Base-by-base conservation (phyloP, 2,113 vertebrate genomes). In the Pachyramphus minor region DNA sequence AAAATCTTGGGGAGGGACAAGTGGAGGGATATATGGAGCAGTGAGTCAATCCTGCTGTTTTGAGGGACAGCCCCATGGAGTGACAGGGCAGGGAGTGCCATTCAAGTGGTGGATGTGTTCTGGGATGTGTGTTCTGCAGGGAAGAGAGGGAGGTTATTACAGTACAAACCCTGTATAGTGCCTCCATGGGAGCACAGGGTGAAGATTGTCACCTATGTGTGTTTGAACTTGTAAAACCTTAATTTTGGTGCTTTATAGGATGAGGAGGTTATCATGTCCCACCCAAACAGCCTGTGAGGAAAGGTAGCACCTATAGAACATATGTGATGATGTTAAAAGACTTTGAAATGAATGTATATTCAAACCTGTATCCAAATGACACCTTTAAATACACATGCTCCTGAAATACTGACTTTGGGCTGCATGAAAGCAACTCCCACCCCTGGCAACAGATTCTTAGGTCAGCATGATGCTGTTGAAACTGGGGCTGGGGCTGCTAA, bases 271-370 rank as follows among this genome's bases (percentile, higher is more conserved):
- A 41, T 6, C 19, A 11, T 12, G n/a, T 83, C 24, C 30, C 9
- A 25, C 4, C 27, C 3, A 1, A 41, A 41, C 5, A 25, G 13
- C 28, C 35, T n/a, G 8, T 22, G 45, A 41, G 49, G 67, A 86
- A 77, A 71, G 39, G 21, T 4, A 75, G 56, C 41, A 28, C 41
- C 39, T 52, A 24, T 31, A 37, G n/a, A 31, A 12, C 0, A 0
- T n/a, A 3, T n/a, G 19, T 67, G 62, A 67, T 50, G 42, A n/a
- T 41, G 9, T 44, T 53, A 24, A 73, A 92, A 53, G 11, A 24
- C 11, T 52, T 75, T 37, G 37, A 50, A 55, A 71, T 33, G 8
- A 49, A 8, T 19, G 12, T 47, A 30, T 64, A 19, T 31, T 47
- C 11, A 68, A 53, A 63, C 12, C 13, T 11, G 3, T 56, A 28